phyloP scores from a whole-genome alignment of 2,888 invertebrate species.

The Limnephilus auricula region DNA sequence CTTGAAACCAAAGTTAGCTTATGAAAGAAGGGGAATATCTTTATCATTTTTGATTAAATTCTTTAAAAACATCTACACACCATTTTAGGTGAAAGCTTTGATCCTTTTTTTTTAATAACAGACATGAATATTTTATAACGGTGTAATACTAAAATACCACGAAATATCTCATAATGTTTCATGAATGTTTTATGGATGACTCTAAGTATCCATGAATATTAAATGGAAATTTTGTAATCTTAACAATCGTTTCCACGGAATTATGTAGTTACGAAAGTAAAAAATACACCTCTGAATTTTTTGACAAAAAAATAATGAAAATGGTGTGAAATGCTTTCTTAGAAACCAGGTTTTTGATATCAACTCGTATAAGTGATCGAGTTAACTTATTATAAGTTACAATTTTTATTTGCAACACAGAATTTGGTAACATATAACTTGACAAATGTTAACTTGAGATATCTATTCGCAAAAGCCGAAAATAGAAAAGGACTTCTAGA shows the following conservation, averaged over 20 bases:
- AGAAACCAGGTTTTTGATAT: neutral
- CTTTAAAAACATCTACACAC: neutral
- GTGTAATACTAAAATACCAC: neutral
- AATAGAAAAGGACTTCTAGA: neutral
- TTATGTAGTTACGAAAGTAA: neutral
- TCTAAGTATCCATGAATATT: neutral
- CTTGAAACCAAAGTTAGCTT: neutral
- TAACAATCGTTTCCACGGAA: neutral
- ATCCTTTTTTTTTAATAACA: neutral
- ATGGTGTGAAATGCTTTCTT: neutral
- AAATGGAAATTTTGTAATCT: neutral
- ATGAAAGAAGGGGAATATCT: neutral
- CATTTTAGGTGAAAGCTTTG: neutral
- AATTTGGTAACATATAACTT: neutral
- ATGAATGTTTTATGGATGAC: neutral
- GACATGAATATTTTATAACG: neutral
- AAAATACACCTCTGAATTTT: neutral
- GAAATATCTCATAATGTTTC: neutral
- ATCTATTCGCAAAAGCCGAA: neutral
- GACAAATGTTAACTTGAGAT: neutral
- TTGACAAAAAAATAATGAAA: neutral
- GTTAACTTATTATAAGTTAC: neutral
- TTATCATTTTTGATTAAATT: neutral
- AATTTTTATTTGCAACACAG: neutral
- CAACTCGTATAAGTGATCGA: too few relatives aligned